Evolutionary conservation across 2,888 invertebrate species (phyloP), one percentile per base, ranked within the genome.

Genomic region (Ariolimax columbianus): DNA sequence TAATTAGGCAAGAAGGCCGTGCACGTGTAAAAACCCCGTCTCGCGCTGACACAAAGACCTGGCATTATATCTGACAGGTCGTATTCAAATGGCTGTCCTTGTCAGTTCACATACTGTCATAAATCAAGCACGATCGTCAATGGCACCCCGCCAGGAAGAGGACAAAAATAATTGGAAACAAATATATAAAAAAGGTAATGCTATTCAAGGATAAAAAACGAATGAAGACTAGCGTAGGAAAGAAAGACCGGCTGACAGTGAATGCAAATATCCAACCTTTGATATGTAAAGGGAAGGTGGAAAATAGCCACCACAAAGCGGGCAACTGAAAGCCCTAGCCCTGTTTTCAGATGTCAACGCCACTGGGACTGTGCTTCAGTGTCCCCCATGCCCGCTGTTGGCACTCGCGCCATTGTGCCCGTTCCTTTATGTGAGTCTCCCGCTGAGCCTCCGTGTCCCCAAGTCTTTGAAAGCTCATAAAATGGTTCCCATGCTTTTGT

Each of bases 381-480:
- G 38, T 70, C 40, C 70, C 70, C 19, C 23, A 23, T 19, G 38
- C 19, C 38, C 23, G 14, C 19, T 26, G 38, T 23, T 70, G 30
- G n/a, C 73, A 73, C 73, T 73, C 30, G 43, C 11, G 73, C 19
- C 47, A 47, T 73, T 47, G 47, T 73, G 19, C 30, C 14, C 14
- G 14, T n/a, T 73, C 73, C 30, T 73, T 73, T 73, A 36, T 73
- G 43, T n/a, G 14, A 14, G 30, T 9, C 9, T 9, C 73, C 43
- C 23, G n/a, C 9, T 3, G n/a, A 26, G 43, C 30, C 47, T 47
- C 43, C 47, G 14, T 73, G 26, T 73, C n/a, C 43, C 43, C 43
- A 14, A 73, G 73, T 47, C 30, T 73, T 73, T 73, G 73, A 73
- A n/a, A 73, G 73, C 73, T 73, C 73, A 47, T 73, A 73, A 73